Percentiles rank a stretch among this genome's conserved stretches.
Evolutionary conservation across 2,797 vertebrate species (phyloP).

Genomic region (Danio choprae): DNA sequence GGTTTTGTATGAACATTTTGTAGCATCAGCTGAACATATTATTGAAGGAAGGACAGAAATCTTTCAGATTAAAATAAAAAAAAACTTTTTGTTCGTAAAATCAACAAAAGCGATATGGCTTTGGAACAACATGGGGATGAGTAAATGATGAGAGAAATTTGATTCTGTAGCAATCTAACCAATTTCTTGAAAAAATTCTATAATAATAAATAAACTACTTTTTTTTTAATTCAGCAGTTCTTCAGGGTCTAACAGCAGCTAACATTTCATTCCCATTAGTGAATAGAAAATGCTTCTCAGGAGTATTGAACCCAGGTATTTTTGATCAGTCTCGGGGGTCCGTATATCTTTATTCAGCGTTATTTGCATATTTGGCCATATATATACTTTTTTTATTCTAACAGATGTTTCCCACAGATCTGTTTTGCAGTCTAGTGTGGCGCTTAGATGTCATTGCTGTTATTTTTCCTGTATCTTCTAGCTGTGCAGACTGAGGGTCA

Average conservation of each 20-base stretch:
- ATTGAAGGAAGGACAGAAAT: no score
- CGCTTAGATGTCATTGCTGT: slow-evolving; percentile 76
- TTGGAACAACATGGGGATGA: no score
- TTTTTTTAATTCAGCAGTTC: background rate
- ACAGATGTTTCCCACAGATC: slow-evolving; percentile 33
- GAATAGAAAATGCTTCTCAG: background rate
- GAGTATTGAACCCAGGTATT: background rate
- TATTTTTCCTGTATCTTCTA: slow-evolving; percentile 64
- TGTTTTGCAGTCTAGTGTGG: slow-evolving; percentile 1
- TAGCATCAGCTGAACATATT: no score
- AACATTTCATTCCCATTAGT: background rate
- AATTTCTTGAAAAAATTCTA: no score
- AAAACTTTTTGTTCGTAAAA: no score
- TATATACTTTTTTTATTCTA: background rate
- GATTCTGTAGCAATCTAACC: no score
- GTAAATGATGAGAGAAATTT: no score
- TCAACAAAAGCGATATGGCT: no score
- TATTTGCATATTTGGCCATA: slow-evolving; percentile 4
- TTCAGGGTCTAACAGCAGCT: background rate
- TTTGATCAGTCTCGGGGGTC: background rate
- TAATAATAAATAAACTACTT: no score
- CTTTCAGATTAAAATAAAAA: no score
- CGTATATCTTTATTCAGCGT: background rate
- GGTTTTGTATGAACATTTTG: no score
- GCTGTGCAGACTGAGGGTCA: slow-evolving; percentile 47